phyloP scores from a whole-genome alignment of 1,140 invertebrate genomes.

The Plodia interpunctella region DNA sequence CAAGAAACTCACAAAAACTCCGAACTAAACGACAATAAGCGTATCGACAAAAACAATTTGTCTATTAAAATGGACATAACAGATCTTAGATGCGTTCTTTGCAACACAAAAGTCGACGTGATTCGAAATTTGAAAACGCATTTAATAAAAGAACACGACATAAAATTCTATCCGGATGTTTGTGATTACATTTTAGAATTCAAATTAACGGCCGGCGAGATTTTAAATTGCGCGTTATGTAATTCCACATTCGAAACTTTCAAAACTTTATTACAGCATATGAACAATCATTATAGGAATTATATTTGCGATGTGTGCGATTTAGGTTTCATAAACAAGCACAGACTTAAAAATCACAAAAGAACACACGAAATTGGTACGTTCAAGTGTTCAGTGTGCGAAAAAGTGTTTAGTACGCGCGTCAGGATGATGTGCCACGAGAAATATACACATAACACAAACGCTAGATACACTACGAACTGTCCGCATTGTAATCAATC shows the following conservation, averaged over 20 bases:
- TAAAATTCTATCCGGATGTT: constrained; percentile 50
- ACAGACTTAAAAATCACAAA: constrained; percentile 74
- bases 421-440: constrained; percentile 52
- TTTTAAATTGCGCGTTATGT: constrained; percentile 52
- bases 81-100: constrained; percentile 50
- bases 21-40: constrained; percentile 32
- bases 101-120: constrained; percentile 28
- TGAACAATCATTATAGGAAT: constrained; percentile 68
- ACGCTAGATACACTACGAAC: constrained; percentile 49
- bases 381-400: constrained; percentile 62
- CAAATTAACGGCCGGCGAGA: constrained; percentile 42
- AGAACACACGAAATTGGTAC: constrained; percentile 51
- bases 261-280: constrained; percentile 64
- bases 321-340: constrained; percentile 80
- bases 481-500: constrained; percentile 56
- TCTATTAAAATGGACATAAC: constrained; percentile 62
- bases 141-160: constrained; percentile 38
- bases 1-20: constrained; percentile 33
- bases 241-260: constrained; percentile 56
- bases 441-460: constrained; percentile 56
- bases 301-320: constrained; percentile 88
- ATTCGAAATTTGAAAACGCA: constrained; percentile 49
- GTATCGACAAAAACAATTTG: constrained; percentile 50
- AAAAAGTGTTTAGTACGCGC: constrained; percentile 61
- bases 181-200: constrained; percentile 61